Evolutionary conservation across 2,113 vertebrate species (phyloP).

Genomic region (Anseranas semipalmata): DNA sequence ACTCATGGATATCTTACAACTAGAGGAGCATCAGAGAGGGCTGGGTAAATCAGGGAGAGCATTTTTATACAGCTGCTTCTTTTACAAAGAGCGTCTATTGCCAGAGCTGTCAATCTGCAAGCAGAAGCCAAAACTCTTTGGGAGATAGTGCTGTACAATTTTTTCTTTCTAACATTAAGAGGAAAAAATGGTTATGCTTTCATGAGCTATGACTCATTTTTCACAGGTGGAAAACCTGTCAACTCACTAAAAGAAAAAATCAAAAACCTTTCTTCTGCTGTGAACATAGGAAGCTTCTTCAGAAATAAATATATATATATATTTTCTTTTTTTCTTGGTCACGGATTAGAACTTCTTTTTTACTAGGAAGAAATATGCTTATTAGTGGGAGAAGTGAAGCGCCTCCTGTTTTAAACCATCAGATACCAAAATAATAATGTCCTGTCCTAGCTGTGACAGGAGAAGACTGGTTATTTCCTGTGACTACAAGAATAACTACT

Average conservation of each 20-base stretch:
- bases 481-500: background rate
- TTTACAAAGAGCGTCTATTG: background rate
- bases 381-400: background rate
- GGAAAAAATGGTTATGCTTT: background rate
- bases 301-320: background rate
- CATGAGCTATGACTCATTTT: constrained; percentile 29
- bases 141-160: background rate
- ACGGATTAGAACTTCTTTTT: background rate
- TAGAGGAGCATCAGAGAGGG: background rate
- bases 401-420: background rate
- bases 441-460: background rate
- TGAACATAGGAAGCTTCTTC: background rate
- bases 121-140: constrained; percentile 19
- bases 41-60: background rate
- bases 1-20: background rate
- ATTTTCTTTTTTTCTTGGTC: background rate
- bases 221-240: constrained; percentile 45
- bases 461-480: background rate
- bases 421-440: background rate
- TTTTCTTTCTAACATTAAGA: background rate
- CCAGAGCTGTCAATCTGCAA: constrained; percentile 33
- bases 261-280: background rate
- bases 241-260: background rate
- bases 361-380: background rate
- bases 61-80: background rate